Percentiles rank a stretch among this genome's conserved stretches.
Conservation (phyloP, 2,888 invertebrate species). For the Folsomia candida region DNA sequence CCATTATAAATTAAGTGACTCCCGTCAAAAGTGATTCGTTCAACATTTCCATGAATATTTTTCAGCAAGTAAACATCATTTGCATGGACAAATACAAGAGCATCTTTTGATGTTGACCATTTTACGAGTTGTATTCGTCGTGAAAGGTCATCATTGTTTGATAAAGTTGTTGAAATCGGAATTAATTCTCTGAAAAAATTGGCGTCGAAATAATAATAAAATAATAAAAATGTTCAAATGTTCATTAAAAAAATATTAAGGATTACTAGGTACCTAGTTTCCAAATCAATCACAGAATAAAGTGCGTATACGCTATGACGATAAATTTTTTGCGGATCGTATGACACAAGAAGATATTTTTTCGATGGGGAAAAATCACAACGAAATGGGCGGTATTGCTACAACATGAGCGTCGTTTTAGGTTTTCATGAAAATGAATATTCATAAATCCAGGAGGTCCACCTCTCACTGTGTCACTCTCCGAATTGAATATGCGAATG, state of each 20-base stretch:
- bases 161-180: neutral
- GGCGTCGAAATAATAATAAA: no score
- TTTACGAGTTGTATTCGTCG: slow-evolving; percentile 67
- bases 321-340: slow-evolving; percentile 67
- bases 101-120: slow-evolving; percentile 74
- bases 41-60: slow-evolving; percentile 26
- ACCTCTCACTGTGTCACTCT: no score
- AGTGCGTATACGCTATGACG: slow-evolving; percentile 75
- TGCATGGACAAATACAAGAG: slow-evolving; percentile 67
- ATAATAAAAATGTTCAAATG: neutral
- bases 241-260: neutral
- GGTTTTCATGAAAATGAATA: no score
- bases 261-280: slow-evolving; percentile 59
- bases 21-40: slow-evolving; percentile 65
- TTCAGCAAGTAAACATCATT: slow-evolving; percentile 75
- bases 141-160: neutral
- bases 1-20: slow-evolving; percentile 71
- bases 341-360: slow-evolving; percentile 64
- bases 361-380: slow-evolving; percentile 63
- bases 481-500: neutral
- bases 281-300: slow-evolving; percentile 68
- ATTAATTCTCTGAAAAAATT: neutral
- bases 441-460: no score
- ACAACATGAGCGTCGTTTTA: no score
- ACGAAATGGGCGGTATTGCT: slow-evolving; percentile 24